Base-by-base conservation (phyloP, 2,888 invertebrate species). In the Sinohyriopsis cumingii region DNA sequence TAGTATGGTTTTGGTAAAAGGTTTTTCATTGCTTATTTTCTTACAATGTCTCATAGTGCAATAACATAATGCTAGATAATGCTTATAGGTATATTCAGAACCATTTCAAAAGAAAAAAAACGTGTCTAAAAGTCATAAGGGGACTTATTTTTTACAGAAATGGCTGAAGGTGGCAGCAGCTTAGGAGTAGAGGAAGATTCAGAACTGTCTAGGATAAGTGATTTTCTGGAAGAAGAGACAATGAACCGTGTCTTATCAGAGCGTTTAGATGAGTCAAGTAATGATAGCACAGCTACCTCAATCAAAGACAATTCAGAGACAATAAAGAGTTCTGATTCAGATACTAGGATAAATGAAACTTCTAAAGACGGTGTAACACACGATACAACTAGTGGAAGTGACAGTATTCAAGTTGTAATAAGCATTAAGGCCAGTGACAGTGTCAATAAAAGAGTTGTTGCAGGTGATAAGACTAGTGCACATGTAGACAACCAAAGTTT, bases 81-180 rank as follows among this genome's bases (percentile, higher is more conserved):
- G 45, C 45, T 45, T 45, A 45, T 12, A 15, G 3, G 15, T 45
- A 45, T 45, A 12, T 45, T 45, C 12, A 45, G 2, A 3, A 45
- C 3, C 45, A 12, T 45, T 45, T 45, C 45, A 45, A 45, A 5
- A 15, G 15, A 9, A 9, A 45, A 45, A 15, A 45, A 45, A 15
- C 15, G 7, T 12, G 6, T 12, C 5, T 33, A 33, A 9, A 12
- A 45, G 54, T 25, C 57, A 55, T 62, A 24, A 61, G 59, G 25
- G 18, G 54, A 33, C 33, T 33, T 33, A n/a, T 64, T 53, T 66
- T 55, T 56, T 70, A 9, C 67, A 79, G 75, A 76, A 69, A 66
- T 69, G 68, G 33, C 68, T 22, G 74, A 69, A 45, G 73, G 72
- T n/a, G 24, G 33, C 22, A 63, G 71, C 1, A 71, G 73, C 15